A percentile compares a stretch with the other conserved stretches of the same genome.
phyloP scores from a whole-genome alignment of 2,888 invertebrate species.

The Leptopilina drosophilae region DNA sequence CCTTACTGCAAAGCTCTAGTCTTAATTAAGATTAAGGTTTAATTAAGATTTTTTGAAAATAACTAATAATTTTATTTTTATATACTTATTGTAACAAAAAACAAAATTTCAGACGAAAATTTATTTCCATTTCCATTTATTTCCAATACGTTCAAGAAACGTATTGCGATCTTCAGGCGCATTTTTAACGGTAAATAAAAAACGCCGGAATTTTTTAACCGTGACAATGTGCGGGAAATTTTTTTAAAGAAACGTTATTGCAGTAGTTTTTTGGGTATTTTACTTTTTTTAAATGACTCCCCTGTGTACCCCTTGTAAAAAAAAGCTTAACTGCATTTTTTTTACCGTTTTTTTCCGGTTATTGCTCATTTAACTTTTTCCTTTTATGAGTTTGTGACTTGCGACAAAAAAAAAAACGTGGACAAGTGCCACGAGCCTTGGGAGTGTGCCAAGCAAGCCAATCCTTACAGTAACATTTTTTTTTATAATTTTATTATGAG shows the following conservation, averaged over 20 bases:
- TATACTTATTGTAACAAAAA: no score
- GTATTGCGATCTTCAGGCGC: no score
- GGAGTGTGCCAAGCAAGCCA: conserved; percentile 29
- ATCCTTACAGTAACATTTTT: conserved; percentile 24
- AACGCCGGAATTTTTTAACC: not conserved
- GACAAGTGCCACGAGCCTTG: conserved; percentile 7
- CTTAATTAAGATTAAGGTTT: no score
- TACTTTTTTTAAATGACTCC: not conserved
- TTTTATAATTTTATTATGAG: conserved; percentile 37
- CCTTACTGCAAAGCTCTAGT: no score
- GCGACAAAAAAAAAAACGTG: not conserved
- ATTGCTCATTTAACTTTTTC: conserved; percentile 29
- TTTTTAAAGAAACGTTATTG: not conserved
- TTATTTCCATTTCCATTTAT: no score
- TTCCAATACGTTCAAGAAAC: no score
- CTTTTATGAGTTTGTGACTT: conserved; percentile 31
- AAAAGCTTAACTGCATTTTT: conserved; percentile 28
- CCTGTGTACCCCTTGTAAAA: conserved; percentile 18
- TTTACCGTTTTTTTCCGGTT: conserved; percentile 36
- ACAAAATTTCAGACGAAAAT: no score
- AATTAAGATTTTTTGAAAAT: no score
- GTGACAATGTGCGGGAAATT: not conserved
- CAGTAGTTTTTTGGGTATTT: not conserved
- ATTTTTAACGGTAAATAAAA: conserved; percentile 4
- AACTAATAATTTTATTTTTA: no score